phyloP scores from a whole-genome alignment of 2,888 invertebrate genomes.

The Rhogogaster chlorosoma region DNA sequence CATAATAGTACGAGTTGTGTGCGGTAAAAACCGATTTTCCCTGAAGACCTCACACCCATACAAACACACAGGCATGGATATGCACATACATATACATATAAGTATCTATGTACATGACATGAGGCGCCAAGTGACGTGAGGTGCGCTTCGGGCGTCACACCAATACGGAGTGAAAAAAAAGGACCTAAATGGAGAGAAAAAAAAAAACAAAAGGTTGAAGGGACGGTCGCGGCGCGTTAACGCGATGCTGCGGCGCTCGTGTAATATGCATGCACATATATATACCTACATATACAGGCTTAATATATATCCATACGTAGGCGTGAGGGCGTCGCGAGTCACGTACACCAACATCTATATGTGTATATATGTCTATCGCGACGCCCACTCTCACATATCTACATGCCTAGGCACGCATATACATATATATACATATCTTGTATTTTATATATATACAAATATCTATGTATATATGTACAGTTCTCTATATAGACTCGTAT shows the following conservation, averaged over 20 bases:
- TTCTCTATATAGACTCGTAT: not conserved
- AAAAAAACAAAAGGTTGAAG: not conserved
- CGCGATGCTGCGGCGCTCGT: not conserved
- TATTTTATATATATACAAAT: not conserved
- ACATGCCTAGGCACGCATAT: not conserved
- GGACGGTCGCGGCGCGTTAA: not conserved
- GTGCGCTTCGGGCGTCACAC: not conserved
- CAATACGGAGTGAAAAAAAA: not conserved
- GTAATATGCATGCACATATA: not conserved
- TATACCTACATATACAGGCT: not conserved
- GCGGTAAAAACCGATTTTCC: slow-evolving; percentile 15
- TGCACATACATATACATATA: not conserved
- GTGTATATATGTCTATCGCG: not conserved
- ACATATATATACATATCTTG: not conserved
- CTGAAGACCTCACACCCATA: not conserved
- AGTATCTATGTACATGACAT: not conserved
- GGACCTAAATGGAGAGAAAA: not conserved
- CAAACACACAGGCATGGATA: not conserved
- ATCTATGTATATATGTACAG: not conserved
- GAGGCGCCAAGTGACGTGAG: not conserved
- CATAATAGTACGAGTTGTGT: not conserved
- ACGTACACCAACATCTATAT: not conserved
- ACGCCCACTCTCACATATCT: not conserved
- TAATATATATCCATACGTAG: not conserved
- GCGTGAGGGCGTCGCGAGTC: slow-evolving; percentile 2